Evolutionary conservation across 2,113 vertebrate genomes (phyloP), one percentile per base, ranked within the genome.

Genomic region (Cyanoderma ruficeps): DNA sequence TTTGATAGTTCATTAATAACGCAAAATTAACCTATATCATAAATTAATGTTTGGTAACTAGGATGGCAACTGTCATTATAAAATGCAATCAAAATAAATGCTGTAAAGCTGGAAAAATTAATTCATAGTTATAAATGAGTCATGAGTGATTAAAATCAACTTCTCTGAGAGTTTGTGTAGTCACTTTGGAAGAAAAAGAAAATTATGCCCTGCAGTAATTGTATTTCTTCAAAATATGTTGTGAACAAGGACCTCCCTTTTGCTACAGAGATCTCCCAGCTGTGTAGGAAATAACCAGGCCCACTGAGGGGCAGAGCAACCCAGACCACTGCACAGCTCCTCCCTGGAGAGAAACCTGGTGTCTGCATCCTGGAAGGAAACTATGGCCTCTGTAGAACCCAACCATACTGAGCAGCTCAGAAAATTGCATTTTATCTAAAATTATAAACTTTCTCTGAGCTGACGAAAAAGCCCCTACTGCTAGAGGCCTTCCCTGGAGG

Each of bases 71-170:
- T 81, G 52, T 65, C 89, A 83, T 93, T 71, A 83, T 59, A 77
- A 95, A 90, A 90, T 30, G 49, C 49, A 87, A 93, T 82, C 88
- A 89, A 95, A 88, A 83, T 75, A 90, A 89, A 90, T 55, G 77
- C 72, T 63, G 50, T 70, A 49, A 92, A 94, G 46, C 49, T 57
- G 69, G 90, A 89, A 96, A 91, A 81, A 74, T 59, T 72, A 84
- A 63, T 92, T 95, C 75, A 60, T 47, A 63, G 77, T 55, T 83
- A 89, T 41, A 84, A 92, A 94, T 91, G 93, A 93, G 64, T 94
- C 76, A 93, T 3, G 1, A 53, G 46, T 74, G 49, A 86, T 60
- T 87, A 84, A 92, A 86, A 82, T 60, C 15, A 67, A 41, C 41
- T 81, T 91, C 83, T 81, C 56, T 55, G n/a, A 37, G 55, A 56